phyloP scores from a whole-genome alignment of 2,888 invertebrate species.

The Pachycephus smyrnensis region DNA sequence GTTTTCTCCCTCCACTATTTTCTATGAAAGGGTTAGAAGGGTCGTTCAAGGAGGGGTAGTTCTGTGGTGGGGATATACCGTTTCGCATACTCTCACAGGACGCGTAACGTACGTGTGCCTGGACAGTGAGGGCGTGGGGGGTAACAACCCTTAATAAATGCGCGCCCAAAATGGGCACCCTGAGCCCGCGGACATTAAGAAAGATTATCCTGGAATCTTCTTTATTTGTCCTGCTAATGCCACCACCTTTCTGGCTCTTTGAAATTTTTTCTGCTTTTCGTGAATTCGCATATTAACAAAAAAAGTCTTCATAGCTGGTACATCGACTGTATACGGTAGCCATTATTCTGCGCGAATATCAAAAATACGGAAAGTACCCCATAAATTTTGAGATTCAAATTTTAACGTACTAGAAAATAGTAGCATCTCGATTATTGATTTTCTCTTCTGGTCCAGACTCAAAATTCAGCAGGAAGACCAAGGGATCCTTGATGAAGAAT shows the following conservation, averaged over 20 bases:
- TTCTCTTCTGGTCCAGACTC: no score
- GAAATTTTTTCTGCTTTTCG: no score
- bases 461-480: no score
- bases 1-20: slow-evolving; percentile 53
- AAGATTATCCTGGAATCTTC: slow-evolving; percentile 30
- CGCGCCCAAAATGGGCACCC: slow-evolving; percentile 34
- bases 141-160: slow-evolving; percentile 60
- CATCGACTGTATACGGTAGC: no score
- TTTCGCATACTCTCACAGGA: slow-evolving; percentile 6
- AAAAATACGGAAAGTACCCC: no score
- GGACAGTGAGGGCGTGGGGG: slow-evolving; percentile 43
- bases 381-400: no score
- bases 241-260: background rate
- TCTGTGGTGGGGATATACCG: slow-evolving; percentile 17
- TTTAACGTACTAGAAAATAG: no score
- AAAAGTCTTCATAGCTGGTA: no score
- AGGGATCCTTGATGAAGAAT: no score
- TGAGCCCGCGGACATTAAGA: slow-evolving; percentile 30
- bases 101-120: slow-evolving; percentile 10
- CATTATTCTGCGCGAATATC: no score
- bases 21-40: slow-evolving; percentile 59
- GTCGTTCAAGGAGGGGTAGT: slow-evolving; percentile 15
- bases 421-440: no score
- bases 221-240: slow-evolving; percentile 1
- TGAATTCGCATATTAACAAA: no score